phyloP scores from a whole-genome alignment of 2,113 vertebrate species.

The Neotragus moschatus region DNA sequence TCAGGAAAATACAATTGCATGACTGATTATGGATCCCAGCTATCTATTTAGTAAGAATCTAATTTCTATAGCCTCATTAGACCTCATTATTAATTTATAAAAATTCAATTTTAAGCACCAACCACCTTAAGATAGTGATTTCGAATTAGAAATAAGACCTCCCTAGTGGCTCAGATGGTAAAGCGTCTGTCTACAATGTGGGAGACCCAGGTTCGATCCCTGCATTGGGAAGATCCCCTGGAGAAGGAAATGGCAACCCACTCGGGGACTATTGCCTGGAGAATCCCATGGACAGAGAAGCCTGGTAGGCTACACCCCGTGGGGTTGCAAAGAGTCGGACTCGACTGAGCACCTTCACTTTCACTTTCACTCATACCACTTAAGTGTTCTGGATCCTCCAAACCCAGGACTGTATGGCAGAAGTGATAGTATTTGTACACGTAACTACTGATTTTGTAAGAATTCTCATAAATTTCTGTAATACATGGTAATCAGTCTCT shows the following conservation, averaged over 20 bases:
- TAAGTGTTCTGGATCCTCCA: not conserved
- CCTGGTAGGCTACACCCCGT: accelerated
- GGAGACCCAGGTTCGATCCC: too few relatives aligned
- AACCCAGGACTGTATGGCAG: not conserved
- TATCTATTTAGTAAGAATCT: not conserved
- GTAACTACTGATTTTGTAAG: not conserved
- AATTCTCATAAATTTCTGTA: not conserved
- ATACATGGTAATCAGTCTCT: not conserved
- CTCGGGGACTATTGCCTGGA: too few relatives aligned
- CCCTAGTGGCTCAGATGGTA: too few relatives aligned
- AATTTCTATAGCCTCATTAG: not conserved
- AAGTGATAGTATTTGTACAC: not conserved
- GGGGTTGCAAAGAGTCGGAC: too few relatives aligned
- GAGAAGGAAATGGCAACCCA: too few relatives aligned
- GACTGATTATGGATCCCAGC: not conserved
- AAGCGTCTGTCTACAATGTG: too few relatives aligned
- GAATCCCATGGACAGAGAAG: too few relatives aligned
- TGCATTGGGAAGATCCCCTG: too few relatives aligned
- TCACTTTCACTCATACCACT: too few relatives aligned
- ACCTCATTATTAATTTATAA: not conserved
- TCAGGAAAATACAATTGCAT: not conserved
- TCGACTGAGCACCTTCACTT: too few relatives aligned
- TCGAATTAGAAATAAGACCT: not conserved
- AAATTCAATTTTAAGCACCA: not conserved
- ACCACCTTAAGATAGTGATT: not conserved